Conservation (phyloP, 2,113 vertebrate genomes). For the Pedetes capensis region DNA sequence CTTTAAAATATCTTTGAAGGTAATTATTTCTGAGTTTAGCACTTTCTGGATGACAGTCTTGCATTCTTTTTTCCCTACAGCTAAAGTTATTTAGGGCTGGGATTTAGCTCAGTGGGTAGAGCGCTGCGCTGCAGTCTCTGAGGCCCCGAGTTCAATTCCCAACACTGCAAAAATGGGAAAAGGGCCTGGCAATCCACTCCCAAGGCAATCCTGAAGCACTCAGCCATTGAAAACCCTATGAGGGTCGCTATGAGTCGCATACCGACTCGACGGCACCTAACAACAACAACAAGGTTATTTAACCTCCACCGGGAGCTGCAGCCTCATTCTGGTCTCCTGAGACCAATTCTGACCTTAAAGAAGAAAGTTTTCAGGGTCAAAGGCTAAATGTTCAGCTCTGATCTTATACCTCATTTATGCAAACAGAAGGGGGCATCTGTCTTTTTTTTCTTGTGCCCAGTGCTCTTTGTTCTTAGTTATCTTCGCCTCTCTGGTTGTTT, state of each 20-base stretch:
- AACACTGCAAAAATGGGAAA: too few relatives aligned
- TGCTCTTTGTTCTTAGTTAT: background rate
- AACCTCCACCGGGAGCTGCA: background rate
- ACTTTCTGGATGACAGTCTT: background rate
- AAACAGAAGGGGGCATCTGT: background rate
- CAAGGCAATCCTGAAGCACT: too few relatives aligned
- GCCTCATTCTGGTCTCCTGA: background rate
- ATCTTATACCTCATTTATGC: background rate
- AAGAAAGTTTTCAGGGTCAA: background rate
- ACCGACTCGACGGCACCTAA: too few relatives aligned
- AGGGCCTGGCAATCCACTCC: too few relatives aligned
- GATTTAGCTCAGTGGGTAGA: too few relatives aligned
- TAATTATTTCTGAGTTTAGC: background rate
- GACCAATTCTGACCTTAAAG: background rate
- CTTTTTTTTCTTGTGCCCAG: background rate
- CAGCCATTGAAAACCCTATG: too few relatives aligned
- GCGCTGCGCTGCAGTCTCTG: too few relatives aligned
- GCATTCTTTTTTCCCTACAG: background rate
- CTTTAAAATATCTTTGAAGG: background rate
- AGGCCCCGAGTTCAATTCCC: too few relatives aligned
- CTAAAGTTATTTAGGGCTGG: background rate
- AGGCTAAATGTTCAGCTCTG: background rate
- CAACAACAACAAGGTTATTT: too few relatives aligned
- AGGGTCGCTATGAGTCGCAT: too few relatives aligned
- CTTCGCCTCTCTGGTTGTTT: background rate